A percentile compares a stretch with the other conserved stretches of the same genome.
phyloP scores from a whole-genome alignment of 2,888 invertebrate species.

The Nasonovia ribisnigri region DNA sequence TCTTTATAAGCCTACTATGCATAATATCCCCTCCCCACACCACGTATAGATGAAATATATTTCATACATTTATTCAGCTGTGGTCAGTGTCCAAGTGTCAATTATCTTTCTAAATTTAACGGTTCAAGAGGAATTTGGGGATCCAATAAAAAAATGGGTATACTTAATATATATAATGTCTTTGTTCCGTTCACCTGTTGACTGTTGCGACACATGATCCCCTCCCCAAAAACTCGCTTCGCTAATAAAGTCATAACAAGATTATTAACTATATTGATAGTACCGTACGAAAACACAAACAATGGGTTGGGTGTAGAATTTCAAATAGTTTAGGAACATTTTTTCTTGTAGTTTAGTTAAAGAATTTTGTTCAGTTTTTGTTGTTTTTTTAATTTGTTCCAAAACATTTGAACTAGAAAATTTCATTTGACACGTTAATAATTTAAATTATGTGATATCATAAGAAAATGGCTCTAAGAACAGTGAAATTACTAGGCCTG shows the following conservation, averaged over 20 bases:
- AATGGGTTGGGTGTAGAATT: conserved; percentile 53
- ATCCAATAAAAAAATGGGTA: conserved; percentile 3
- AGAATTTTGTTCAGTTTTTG: background rate
- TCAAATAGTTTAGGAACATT: background rate
- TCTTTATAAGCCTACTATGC: too few relatives aligned
- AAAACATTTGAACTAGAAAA: background rate
- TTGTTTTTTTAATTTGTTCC: background rate
- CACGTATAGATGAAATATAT: too few relatives aligned
- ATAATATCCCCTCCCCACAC: too few relatives aligned
- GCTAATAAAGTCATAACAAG: conserved; percentile 25
- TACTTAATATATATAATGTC: conserved; percentile 47
- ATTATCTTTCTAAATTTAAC: background rate
- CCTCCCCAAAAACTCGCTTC: background rate
- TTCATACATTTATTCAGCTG: background rate
- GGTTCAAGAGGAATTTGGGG: conserved; percentile 17
- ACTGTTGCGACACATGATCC: conserved; percentile 24
- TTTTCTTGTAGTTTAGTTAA: background rate
- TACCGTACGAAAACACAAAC: conserved; percentile 50
- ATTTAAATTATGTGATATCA: conserved; percentile 45
- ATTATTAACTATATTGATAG: conserved; percentile 46
- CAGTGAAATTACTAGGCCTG: conserved; percentile 12
- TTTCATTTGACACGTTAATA: background rate
- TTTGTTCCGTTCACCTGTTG: conserved; percentile 63
- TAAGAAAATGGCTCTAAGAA: conserved; percentile 19
- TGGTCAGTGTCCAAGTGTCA: too few relatives aligned